Conservation (phyloP, 2,797 vertebrate genomes). For the Centropyge bicolor region DNA sequence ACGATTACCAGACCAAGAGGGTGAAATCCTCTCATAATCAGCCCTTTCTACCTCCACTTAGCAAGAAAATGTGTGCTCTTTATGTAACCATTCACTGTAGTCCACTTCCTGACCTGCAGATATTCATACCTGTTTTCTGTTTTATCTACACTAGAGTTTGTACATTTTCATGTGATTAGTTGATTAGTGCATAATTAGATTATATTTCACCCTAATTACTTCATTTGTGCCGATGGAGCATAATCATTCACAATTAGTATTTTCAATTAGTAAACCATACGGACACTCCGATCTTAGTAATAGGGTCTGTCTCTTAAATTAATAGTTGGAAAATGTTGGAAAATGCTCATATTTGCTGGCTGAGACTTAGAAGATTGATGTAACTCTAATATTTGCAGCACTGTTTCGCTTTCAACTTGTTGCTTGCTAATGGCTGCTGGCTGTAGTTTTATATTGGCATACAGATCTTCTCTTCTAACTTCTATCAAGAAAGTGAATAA, state of each 20-base stretch:
- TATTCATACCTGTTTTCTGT: neutral
- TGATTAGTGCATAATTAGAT: constrained; percentile 4
- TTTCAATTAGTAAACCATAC: constrained; percentile 3
- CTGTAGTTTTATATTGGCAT: too few species aligned
- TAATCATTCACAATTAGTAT: constrained; percentile 25
- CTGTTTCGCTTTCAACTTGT: neutral
- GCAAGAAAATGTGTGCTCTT: neutral
- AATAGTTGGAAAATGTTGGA: neutral
- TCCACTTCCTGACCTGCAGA: neutral
- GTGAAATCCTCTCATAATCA: constrained; percentile 27
- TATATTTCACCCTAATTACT: constrained; percentile 17
- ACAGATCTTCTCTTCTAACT: neutral
- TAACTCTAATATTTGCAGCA: neutral
- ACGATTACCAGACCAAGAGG: constrained; percentile 38
- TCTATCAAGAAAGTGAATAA: neutral
- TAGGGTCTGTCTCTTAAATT: neutral
- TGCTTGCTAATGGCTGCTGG: neutral
- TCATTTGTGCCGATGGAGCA: neutral
- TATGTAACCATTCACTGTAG: neutral
- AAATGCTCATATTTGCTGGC: neutral
- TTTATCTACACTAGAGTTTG: neutral
- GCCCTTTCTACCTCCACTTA: constrained; percentile 5
- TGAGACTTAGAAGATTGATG: neutral
- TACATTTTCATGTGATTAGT: neutral
- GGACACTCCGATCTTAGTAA: neutral